Conservation (phyloP, 1,140 invertebrate genomes). For the Lucilia cuprina region DNA sequence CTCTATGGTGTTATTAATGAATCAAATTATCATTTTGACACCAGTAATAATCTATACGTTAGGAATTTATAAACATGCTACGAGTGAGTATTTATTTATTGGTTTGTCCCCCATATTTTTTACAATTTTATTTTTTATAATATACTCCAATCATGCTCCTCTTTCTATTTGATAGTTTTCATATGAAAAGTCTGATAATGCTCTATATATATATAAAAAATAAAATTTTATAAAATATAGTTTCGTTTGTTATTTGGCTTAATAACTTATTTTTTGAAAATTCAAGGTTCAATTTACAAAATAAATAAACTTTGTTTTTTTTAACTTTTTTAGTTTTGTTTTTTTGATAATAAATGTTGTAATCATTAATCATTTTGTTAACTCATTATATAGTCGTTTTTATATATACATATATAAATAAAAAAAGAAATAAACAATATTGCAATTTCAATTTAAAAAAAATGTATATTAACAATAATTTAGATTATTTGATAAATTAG, state of each 20-base stretch:
- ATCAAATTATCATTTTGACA: conserved; percentile 7
- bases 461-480: neutral
- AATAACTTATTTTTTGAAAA: neutral
- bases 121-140: neutral
- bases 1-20: neutral
- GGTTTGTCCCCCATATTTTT: neutral
- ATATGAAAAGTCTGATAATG: no score
- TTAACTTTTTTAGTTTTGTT: neutral
- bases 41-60: neutral
- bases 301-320: neutral
- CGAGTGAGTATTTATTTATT: neutral
- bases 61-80: neutral
- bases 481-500: neutral
- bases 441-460: neutral
- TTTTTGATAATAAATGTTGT: neutral
- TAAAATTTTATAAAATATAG: no score
- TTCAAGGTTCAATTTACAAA: neutral
- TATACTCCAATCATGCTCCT: neutral
- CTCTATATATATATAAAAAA: no score
- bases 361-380: neutral
- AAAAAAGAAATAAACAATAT: neutral
- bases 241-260: neutral
- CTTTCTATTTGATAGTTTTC: neutral
- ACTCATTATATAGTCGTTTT: neutral
- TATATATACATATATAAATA: no score